Conservation (phyloP, 2,797 vertebrate genomes). For the Characodon lateralis region DNA sequence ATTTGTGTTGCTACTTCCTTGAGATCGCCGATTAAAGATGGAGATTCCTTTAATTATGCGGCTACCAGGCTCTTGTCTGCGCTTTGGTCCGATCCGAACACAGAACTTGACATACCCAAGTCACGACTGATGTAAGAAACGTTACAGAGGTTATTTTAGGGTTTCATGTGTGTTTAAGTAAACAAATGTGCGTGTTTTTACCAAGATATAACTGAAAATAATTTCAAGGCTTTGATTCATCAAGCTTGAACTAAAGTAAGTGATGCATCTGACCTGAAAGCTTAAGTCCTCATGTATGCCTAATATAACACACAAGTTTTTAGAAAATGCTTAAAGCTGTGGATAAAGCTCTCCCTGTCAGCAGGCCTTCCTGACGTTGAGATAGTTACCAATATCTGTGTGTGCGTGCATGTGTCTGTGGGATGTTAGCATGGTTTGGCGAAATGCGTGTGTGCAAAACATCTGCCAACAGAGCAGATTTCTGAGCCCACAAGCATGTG, state of each 20-base stretch:
- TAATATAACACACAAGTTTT: slow-evolving; percentile 6
- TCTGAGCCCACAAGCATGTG: slow-evolving; percentile 44
- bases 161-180: not conserved
- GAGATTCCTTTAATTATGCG: no score
- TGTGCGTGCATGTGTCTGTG: slow-evolving; percentile 15
- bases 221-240: not conserved
- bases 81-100: no score
- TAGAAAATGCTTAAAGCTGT: slow-evolving; percentile 51
- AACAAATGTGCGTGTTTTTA: not conserved
- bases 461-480: slow-evolving; percentile 66
- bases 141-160: not conserved
- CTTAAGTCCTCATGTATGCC: not conserved
- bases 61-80: no score
- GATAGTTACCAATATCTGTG: slow-evolving; percentile 18
- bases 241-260: slow-evolving; percentile 10
- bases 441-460: slow-evolving; percentile 58
- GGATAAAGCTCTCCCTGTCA: slow-evolving; percentile 61
- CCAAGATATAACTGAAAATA: not conserved
- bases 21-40: no score
- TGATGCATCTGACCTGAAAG: not conserved
- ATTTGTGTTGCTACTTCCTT: no score
- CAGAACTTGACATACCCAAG: not conserved
- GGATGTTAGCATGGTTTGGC: slow-evolving; percentile 25
- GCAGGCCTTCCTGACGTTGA: slow-evolving; percentile 55
- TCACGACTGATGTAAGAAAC: not conserved